Conservation (phyloP, 2,888 invertebrate species). For the Ceraclea dissimilis region DNA sequence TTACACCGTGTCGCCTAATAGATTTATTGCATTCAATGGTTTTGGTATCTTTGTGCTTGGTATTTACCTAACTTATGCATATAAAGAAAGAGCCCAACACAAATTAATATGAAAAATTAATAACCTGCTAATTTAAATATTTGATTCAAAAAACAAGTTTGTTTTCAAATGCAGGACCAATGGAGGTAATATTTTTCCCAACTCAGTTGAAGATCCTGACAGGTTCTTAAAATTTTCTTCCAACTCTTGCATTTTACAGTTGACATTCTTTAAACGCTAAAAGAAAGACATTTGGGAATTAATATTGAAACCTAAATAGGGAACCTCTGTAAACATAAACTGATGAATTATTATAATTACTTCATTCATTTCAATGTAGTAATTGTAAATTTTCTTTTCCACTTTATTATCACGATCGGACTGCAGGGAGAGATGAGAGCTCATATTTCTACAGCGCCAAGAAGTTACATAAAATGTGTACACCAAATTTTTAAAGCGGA, state of each 20-base stretch:
- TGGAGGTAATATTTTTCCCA: slow-evolving; percentile 15
- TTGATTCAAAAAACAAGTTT: neutral
- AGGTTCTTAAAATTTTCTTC: slow-evolving; percentile 30
- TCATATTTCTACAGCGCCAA: too few species aligned
- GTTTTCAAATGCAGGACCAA: slow-evolving; percentile 17
- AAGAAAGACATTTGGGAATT: neutral
- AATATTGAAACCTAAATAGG: neutral
- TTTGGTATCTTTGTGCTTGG: too few species aligned
- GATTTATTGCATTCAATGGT: too few species aligned
- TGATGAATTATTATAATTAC: slow-evolving; percentile 10
- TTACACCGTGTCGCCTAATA: too few species aligned
- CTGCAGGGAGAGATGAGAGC: slow-evolving; percentile 15
- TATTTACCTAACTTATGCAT: too few species aligned
- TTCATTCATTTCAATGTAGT: slow-evolving; percentile 21
- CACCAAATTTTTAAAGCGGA: too few species aligned
- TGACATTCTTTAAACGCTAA: slow-evolving; percentile 42
- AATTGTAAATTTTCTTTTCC: slow-evolving; percentile 17
- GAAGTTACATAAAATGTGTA: too few species aligned
- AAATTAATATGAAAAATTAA: too few species aligned
- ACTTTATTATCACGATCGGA: slow-evolving; percentile 7
- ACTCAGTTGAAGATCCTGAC: slow-evolving; percentile 16
- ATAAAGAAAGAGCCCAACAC: too few species aligned
- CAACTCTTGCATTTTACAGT: slow-evolving; percentile 39
- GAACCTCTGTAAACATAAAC: too few species aligned
- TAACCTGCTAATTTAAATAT: too few species aligned